phyloP scores from a whole-genome alignment of 2,797 vertebrate genomes.

The Chloroceryle inda region DNA sequence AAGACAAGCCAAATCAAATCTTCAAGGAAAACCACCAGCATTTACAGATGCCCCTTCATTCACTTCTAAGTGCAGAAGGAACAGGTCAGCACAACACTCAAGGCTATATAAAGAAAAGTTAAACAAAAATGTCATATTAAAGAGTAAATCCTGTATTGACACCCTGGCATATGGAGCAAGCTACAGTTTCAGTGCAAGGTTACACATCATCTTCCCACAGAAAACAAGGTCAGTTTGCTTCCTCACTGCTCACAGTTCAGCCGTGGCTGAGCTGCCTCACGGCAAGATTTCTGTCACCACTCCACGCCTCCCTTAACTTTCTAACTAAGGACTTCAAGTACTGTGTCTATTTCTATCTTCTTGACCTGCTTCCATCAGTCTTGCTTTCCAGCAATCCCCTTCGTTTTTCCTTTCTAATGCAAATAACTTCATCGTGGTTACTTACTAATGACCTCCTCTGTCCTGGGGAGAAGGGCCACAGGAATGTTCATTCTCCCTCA shows the following conservation, averaged over 20 bases:
- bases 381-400: background rate
- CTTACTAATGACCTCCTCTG: background rate
- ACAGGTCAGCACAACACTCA: background rate
- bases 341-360: background rate
- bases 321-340: background rate
- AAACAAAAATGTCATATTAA: background rate
- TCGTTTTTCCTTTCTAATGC: background rate
- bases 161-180: background rate
- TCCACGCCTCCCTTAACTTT: background rate
- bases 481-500: background rate
- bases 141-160: background rate
- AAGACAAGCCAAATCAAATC: background rate
- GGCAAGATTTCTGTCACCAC: background rate
- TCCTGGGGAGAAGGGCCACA: background rate
- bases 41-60: background rate
- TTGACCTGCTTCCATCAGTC: background rate
- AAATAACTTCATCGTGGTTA: background rate
- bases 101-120: background rate
- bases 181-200: background rate
- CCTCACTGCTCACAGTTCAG: background rate
- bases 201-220: background rate
- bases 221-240: background rate
- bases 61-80: fast-evolving
- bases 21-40: background rate
- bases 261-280: background rate